Evolutionary conservation across 2,113 vertebrate species (phyloP).

Genomic region (Cyanistes caeruleus): DNA sequence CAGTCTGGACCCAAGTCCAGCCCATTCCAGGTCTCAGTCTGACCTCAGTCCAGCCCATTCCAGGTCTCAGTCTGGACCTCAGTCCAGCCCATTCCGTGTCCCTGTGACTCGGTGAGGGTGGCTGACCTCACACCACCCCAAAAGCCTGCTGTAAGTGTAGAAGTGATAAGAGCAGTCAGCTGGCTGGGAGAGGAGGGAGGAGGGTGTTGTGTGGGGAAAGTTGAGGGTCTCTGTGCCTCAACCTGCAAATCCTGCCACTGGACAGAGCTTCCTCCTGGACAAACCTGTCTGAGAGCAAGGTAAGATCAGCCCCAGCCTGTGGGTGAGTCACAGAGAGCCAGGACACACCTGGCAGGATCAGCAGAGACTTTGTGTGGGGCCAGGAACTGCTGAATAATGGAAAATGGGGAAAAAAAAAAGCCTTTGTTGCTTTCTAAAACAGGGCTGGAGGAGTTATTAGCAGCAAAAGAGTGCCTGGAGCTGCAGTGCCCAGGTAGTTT

Average conservation of each 20-base stretch:
- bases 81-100: neutral
- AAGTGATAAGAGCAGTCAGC: conserved; percentile 10
- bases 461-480: neutral
- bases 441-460: neutral
- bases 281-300: neutral
- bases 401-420: neutral
- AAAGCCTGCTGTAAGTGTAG: neutral
- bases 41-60: neutral
- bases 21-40: neutral
- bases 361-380: neutral
- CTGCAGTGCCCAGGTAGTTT: neutral
- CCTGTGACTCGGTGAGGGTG: fast-evolving
- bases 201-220: neutral
- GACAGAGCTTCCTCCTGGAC: neutral
- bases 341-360: neutral
- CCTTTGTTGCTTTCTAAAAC: neutral
- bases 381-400: neutral
- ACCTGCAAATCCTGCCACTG: neutral
- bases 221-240: neutral
- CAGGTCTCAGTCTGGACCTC: neutral
- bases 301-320: neutral
- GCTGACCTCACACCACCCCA: neutral
- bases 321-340: neutral
- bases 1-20: neutral
- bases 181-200: neutral